These are phyloP conservation scores for Brachirus orientalis DNA, from an alignment of 2,113 vertebrate species.

Conservation along the genomic window DNA sequence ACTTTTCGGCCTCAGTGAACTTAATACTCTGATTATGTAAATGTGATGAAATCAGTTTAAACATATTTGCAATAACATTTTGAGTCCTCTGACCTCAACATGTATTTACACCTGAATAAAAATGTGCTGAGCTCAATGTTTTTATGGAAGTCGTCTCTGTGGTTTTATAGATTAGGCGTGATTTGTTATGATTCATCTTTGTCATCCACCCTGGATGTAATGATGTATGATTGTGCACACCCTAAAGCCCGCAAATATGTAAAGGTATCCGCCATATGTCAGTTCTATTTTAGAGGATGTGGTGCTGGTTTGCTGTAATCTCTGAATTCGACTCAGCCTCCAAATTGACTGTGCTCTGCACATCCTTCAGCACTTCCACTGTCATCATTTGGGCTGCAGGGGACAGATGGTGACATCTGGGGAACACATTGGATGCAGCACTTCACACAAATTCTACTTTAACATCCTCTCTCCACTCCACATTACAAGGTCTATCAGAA, in stretches of 20 bases:
- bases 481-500: slow-evolving; percentile 7
- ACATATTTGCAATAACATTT: slow-evolving; percentile 2
- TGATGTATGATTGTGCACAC: background rate
- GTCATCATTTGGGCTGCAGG: slow-evolving; percentile 16
- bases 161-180: slow-evolving; percentile 1
- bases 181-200: slow-evolving; percentile 5
- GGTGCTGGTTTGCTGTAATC: background rate
- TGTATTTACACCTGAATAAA: background rate
- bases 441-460: slow-evolving; percentile 23
- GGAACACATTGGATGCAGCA: slow-evolving; percentile 23
- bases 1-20: slow-evolving; percentile 3
- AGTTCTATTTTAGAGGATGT: slow-evolving; percentile 3
- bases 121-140: slow-evolving; percentile 1
- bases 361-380: slow-evolving; percentile 2
- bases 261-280: slow-evolving; percentile 1
- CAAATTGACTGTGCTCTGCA: background rate
- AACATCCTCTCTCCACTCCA: background rate
- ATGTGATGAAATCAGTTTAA: slow-evolving; percentile 9
- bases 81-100: background rate
- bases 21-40: slow-evolving; percentile 8
- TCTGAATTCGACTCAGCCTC: slow-evolving; percentile 9
- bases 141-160: background rate
- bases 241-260: background rate
- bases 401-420: slow-evolving; percentile 41
- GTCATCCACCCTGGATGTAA: slow-evolving; percentile 2